A percentile compares a stretch with the other conserved stretches of the same genome.
phyloP scores from a whole-genome alignment of 2,888 invertebrate species.

The Scotopteryx bipunctaria region DNA sequence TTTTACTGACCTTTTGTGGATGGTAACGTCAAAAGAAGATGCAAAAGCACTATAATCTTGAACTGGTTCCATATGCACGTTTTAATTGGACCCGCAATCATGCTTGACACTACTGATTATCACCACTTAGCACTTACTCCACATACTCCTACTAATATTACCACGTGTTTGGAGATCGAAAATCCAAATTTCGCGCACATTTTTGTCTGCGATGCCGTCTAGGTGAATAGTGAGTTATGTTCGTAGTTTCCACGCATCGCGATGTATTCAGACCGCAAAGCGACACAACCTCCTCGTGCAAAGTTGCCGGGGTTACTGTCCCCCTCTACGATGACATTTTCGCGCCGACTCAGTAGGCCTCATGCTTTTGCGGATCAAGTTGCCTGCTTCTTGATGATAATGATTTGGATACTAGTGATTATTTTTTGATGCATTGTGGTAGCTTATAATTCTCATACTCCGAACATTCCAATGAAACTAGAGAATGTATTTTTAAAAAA shows the following conservation, averaged over 20 bases:
- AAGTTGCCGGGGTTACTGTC: slow-evolving; percentile 72
- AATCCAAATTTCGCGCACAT: slow-evolving; percentile 25
- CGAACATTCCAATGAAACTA: too few relatives aligned
- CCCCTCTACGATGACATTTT: slow-evolving; percentile 75
- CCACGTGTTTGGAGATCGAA: slow-evolving; percentile 20
- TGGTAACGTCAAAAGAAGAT: slow-evolving; percentile 66
- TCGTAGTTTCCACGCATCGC: slow-evolving; percentile 65
- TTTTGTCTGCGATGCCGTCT: slow-evolving; percentile 17
- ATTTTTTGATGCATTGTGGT: neutral
- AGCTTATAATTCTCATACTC: too few relatives aligned
- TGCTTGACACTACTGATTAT: slow-evolving; percentile 69
- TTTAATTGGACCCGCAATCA: slow-evolving; percentile 73
- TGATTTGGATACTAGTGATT: slow-evolving; percentile 39
- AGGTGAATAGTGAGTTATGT: slow-evolving; percentile 36
- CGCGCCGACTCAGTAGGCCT: slow-evolving; percentile 77
- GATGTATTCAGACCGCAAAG: slow-evolving; percentile 57
- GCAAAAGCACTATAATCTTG: slow-evolving; percentile 67
- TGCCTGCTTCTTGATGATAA: slow-evolving; percentile 51
- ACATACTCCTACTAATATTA: slow-evolving; percentile 44
- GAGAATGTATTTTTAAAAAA: too few relatives aligned
- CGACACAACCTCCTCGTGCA: slow-evolving; percentile 70
- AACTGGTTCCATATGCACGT: slow-evolving; percentile 72
- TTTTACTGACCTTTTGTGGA: slow-evolving; percentile 63
- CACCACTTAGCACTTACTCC: slow-evolving; percentile 59
- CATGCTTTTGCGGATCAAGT: slow-evolving; percentile 61